Percentiles rank a stretch among this genome's conserved stretches.
Conservation (phyloP, 2,888 invertebrate genomes). For the Hydroisotoma schaefferi region DNA sequence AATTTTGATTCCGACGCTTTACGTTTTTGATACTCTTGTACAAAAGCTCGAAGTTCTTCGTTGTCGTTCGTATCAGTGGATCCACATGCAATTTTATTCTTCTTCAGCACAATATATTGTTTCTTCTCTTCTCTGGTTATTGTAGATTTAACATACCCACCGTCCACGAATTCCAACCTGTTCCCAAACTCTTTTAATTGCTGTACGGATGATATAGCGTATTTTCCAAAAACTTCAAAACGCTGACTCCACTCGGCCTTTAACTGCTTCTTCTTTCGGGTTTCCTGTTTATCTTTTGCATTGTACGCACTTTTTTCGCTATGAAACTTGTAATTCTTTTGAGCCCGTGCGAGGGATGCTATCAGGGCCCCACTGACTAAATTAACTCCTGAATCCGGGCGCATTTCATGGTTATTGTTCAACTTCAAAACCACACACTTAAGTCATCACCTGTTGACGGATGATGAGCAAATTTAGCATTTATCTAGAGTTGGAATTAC, state of each 20-base stretch:
- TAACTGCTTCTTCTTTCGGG: neutral
- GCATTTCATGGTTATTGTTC: slow-evolving; percentile 45
- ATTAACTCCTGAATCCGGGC: slow-evolving; percentile 42
- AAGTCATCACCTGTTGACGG: too few species aligned
- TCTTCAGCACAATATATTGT: neutral
- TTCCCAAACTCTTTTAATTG: neutral
- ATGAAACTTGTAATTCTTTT: slow-evolving; percentile 35
- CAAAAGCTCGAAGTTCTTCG: too few species aligned
- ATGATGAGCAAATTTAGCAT: too few species aligned
- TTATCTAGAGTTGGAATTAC: too few species aligned
- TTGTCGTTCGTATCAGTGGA: neutral
- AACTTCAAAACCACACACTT: too few species aligned
- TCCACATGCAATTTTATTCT: neutral
- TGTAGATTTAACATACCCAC: neutral
- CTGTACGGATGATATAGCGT: neutral
- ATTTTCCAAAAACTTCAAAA: neutral
- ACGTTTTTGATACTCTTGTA: too few species aligned
- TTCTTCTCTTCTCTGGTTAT: neutral
- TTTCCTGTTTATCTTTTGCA: neutral
- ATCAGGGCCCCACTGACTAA: slow-evolving; percentile 47
- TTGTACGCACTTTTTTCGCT: slow-evolving; percentile 4
- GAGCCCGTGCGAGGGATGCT: slow-evolving; percentile 44
- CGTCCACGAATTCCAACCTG: neutral
- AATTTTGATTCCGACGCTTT: neutral
- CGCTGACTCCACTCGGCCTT: neutral